Evolutionary conservation across 2,888 invertebrate species (phyloP), one percentile per base, ranked within the genome.

Genomic region (Hirtodrosophila histrioides): DNA sequence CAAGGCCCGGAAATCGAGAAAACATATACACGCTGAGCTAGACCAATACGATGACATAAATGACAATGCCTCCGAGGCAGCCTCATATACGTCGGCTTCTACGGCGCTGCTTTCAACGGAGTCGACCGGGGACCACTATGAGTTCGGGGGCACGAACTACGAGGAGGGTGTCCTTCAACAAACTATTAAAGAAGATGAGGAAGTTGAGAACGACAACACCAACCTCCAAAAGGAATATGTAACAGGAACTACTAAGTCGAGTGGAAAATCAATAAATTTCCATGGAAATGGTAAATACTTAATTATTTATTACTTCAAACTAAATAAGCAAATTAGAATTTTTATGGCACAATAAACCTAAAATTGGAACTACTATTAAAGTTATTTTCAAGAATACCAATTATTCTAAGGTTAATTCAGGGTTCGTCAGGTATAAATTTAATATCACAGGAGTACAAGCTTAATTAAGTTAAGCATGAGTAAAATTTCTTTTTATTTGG

Each of bases 81-180:
- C 83, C 12, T 89, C 89, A 12, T 89, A 87, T 51, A 89, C 88
- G 29, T 90, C 89, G 24, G 83, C 86, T 27, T 88, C 88, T 12
- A 88, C 89, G n/a, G 88, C 82, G 10, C 65, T 83, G 12, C 75
- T 89, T 45, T 84, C 89, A 27, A 84, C 88, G 11, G 90, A 88
- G 53, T 82, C 85, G 5, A 61, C 61, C 0, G 57, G 68, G 4
- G 78, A 78, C 10, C 62, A 70, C 60, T 53, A 49, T 4, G 87
- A 87, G 7, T 46, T 75, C n/a, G 75, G 58, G 0, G 62, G 58
- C 3, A 45, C 7, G 10, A 69, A 43, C 54, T 72, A 69, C 37
- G 85, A 85, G 36, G 82, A 88, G 49, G 69, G 55, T 10, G 72
- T 79, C 27, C 68, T 76, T 17, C 78, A 73, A 6, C 68, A 79